These are phyloP conservation scores for Schlechtendalia chinensis DNA, from an alignment of 1,140 invertebrate species.

Conservation along the genomic window DNA sequence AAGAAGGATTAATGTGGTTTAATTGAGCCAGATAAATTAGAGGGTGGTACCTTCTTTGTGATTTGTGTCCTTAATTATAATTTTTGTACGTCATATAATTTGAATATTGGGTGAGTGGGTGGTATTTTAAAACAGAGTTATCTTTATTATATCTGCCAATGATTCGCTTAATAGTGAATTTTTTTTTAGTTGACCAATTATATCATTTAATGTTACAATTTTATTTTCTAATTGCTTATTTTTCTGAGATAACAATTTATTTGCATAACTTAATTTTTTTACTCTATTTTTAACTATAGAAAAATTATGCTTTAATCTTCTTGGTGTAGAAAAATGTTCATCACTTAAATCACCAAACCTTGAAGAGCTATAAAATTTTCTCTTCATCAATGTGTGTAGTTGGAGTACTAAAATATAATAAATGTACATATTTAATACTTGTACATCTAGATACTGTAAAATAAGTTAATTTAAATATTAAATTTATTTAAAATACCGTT, in stretches of 20 bases:
- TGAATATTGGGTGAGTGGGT: too few relatives aligned
- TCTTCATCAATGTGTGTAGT: not conserved
- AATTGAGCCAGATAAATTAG: too few relatives aligned
- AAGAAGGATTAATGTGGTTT: too few relatives aligned
- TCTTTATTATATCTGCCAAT: not conserved
- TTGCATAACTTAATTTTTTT: conserved; percentile 6
- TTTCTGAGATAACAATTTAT: conserved; percentile 13
- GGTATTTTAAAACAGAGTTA: too few relatives aligned
- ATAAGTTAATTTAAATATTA: conserved; percentile 9
- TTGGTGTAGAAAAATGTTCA: not conserved
- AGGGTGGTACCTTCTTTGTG: too few relatives aligned
- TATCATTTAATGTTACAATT: not conserved
- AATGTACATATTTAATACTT: not conserved
- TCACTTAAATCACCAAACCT: not conserved
- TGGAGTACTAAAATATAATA: conserved; percentile 1
- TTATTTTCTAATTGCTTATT: not conserved
- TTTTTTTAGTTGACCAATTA: not conserved
- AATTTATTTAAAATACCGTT: conserved; percentile 10
- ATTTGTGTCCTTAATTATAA: too few relatives aligned
- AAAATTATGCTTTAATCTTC: conserved; percentile 3
- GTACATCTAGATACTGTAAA: not conserved
- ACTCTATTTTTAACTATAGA: conserved; percentile 8
- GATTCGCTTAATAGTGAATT: conserved; percentile 8
- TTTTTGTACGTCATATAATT: too few relatives aligned
- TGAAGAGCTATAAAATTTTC: not conserved